A percentile compares a stretch with the other conserved stretches of the same genome.
These are phyloP conservation scores for Caligus rogercresseyi DNA, from an alignment of 1,140 invertebrate genomes.

Conservation along the genomic window DNA sequence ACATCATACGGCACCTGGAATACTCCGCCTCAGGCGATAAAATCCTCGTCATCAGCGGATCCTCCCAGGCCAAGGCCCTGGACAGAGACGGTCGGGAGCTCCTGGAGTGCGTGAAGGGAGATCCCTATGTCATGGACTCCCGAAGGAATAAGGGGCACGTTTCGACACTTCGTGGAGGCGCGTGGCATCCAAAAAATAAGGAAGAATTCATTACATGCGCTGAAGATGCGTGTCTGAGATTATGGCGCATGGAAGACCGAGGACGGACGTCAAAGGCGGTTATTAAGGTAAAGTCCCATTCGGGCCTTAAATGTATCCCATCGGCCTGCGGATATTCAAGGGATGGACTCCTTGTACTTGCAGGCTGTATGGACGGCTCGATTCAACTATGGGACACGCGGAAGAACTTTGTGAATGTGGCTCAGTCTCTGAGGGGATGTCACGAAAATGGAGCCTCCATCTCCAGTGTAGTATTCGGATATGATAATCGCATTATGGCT, in stretches of 20 bases:
- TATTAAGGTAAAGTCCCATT: constrained; percentile 71
- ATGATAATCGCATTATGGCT: constrained; percentile 57
- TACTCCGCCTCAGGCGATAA: constrained; percentile 51
- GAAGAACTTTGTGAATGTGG: constrained; percentile 36
- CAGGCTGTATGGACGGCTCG: constrained; percentile 84
- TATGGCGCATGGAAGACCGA: constrained; percentile 66
- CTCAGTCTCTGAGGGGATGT: constrained; percentile 42
- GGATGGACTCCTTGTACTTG: constrained; percentile 72
- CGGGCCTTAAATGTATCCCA: constrained; percentile 72
- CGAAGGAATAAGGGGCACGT: constrained; percentile 87
- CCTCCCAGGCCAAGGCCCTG: constrained; percentile 65
- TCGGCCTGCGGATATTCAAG: constrained; percentile 62
- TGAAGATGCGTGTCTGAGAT: constrained; percentile 68
- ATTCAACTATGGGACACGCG: constrained; percentile 95
- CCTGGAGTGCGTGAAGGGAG: constrained; percentile 77
- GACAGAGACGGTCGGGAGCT: constrained; percentile 92
- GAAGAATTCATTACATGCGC: constrained; percentile 89
- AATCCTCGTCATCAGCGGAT: constrained; percentile 81
- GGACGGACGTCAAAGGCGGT: constrained; percentile 55
- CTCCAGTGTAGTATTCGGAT: constrained; percentile 67
- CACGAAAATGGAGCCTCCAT: constrained; percentile 65
- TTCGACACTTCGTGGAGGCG: constrained; percentile 68
- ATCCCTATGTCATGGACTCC: constrained; percentile 91
- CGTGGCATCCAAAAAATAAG: constrained; percentile 77
- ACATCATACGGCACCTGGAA: constrained; percentile 19